A percentile compares a stretch with the other conserved stretches of the same genome.
phyloP scores from a whole-genome alignment of 2,888 invertebrate genomes.

The Drosophila leonis region DNA sequence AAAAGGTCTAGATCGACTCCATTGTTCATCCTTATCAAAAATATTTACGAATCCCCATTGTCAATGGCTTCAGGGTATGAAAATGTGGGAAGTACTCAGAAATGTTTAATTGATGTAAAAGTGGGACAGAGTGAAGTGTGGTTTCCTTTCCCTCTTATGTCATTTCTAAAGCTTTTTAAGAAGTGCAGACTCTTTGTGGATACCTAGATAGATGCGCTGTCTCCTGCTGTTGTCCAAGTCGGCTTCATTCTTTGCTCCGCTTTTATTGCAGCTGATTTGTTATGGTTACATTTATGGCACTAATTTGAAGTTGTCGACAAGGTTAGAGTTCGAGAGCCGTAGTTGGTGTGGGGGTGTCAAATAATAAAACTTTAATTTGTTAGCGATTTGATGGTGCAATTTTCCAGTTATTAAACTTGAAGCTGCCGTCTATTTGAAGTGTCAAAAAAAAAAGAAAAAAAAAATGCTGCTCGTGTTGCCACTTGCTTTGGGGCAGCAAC shows the following conservation, averaged over 20 bases:
- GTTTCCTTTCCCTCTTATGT: no score
- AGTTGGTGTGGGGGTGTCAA: slow-evolving; percentile 43
- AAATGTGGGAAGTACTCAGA: no score
- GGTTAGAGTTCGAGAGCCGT: slow-evolving; percentile 59
- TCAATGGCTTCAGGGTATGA: background rate
- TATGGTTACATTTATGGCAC: background rate
- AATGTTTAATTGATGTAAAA: no score
- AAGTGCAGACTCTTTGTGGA: background rate
- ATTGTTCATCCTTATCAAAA: background rate
- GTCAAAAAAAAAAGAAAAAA: slow-evolving; percentile 30
- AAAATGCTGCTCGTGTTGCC: slow-evolving; percentile 22
- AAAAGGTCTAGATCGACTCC: background rate
- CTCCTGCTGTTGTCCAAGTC: background rate
- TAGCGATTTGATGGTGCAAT: slow-evolving; percentile 64
- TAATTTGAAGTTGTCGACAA: slow-evolving; percentile 47
- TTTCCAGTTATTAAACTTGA: slow-evolving; percentile 71
- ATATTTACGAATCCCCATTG: background rate
- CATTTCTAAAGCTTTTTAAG: background rate
- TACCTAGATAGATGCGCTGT: background rate
- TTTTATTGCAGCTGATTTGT: background rate
- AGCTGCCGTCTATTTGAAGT: slow-evolving; percentile 42
- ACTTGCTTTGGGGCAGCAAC: slow-evolving; percentile 24
- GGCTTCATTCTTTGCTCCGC: background rate
- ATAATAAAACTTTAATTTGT: slow-evolving; percentile 59
- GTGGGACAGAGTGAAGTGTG: no score